Base-by-base conservation (phyloP, 2,797 vertebrate species). In the Hephaestus fuliginosus region DNA sequence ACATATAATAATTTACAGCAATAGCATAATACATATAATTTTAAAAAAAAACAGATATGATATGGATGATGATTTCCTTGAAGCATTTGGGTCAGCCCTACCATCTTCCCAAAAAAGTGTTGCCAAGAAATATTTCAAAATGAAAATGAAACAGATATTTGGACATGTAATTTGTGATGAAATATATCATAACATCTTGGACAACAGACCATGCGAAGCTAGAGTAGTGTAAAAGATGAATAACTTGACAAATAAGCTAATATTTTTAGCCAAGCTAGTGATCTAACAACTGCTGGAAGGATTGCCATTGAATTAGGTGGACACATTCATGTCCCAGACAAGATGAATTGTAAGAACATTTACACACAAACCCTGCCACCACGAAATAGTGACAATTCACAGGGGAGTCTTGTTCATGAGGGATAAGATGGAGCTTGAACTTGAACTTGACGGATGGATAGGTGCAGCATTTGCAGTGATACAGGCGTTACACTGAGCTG, bases 351-450 rank as follows among this genome's bases (percentile, higher is more conserved):
- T 52, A 36, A 36, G 25, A 25, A 25, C 25, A 25, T 25, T 25
- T 25, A 25, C 25, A 25, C 25, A 25, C 25, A 25, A 25, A 25
- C 25, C 25, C 25, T 25, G 25, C 25, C 25, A 25, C 25, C 25
- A 25, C 25, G 25, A 25, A 25, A 25, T 25, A 25, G 25, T 25
- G 25, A 25, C 25, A 25, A 25, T 25, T 25, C 25, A 25, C 25
- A 25, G 25, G 25, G 25, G 25, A 25, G 25, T 25, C 25, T 25
- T 25, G 25, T 25, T 25, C 25, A 25, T 25, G 25, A 25, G 25
- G 25, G 66, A 65, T 69, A 80, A 70, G 67, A 69, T 30, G 25
- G 33, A 74, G 70, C 39, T 48, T 71, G 69, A 78, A 48, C 65
- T 68, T 71, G 52, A 49, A 48, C 65, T 68, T 71, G 52, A 49